Conservation (phyloP, 2,113 vertebrate genomes). For the Malurus melanocephalus region DNA sequence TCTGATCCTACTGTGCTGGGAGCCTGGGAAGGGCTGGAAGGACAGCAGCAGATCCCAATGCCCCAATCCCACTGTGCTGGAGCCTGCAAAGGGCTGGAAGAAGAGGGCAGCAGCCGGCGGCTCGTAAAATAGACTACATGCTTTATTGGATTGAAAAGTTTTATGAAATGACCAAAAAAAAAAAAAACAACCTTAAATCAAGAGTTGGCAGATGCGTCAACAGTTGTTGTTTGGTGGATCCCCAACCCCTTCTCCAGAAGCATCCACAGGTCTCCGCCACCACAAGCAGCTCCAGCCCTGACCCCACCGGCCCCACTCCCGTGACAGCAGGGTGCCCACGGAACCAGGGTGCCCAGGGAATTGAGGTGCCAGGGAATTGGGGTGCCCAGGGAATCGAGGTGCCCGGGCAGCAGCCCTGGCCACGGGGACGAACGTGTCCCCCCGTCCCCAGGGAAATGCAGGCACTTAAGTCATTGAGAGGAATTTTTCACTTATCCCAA, state of each 20-base stretch:
- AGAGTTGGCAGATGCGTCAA: neutral
- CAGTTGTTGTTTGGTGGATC: neutral
- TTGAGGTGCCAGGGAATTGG: neutral
- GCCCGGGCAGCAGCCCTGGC: neutral
- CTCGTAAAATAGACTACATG: slow-evolving; percentile 69
- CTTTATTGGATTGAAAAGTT: slow-evolving; percentile 76
- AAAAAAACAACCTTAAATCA: slow-evolving; percentile 11
- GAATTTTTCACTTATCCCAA: neutral
- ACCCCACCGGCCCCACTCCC: accelerated
- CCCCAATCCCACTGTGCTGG: neutral
- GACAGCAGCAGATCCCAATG: neutral
- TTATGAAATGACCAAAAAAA: slow-evolving; percentile 65
- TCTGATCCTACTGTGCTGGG: neutral
- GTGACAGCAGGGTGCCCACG: neutral
- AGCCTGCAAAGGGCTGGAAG: neutral
- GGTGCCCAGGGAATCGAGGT: neutral
- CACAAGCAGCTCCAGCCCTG: neutral
- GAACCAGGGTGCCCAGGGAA: neutral
- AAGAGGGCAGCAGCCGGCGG: neutral
- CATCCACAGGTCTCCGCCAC: neutral
- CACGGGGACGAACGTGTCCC: accelerated
- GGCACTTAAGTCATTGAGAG: slow-evolving; percentile 43
- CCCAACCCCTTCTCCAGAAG: neutral
- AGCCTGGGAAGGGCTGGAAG: neutral
- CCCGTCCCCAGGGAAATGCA: neutral